Conservation (phyloP, 2,888 invertebrate species). For the Ypsolopha scabrella region DNA sequence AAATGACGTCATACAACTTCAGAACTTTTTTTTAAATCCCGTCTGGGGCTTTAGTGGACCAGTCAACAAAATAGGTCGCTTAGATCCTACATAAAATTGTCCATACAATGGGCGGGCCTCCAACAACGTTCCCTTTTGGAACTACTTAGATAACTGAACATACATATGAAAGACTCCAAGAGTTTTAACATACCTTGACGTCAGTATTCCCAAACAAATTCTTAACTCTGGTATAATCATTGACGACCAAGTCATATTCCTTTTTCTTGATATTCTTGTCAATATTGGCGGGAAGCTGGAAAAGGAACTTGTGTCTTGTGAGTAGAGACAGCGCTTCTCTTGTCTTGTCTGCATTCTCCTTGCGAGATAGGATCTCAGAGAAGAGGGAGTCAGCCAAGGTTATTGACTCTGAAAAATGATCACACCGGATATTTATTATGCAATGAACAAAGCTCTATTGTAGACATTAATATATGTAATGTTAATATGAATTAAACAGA, state of each 20-base stretch:
- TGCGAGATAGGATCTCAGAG: constrained; percentile 89
- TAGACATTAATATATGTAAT: too few species aligned
- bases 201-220: constrained; percentile 96
- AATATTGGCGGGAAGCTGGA: constrained; percentile 94
- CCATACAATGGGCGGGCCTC: too few species aligned
- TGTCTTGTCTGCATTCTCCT: constrained; percentile 96
- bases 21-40: too few species aligned
- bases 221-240: constrained; percentile 96
- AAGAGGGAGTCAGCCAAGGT: constrained; percentile 92
- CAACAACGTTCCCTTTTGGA: too few species aligned
- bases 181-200: constrained; percentile 75
- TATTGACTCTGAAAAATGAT: constrained; percentile 80
- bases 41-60: too few species aligned
- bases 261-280: constrained; percentile 94
- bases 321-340: constrained; percentile 93
- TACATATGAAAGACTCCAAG: background rate
- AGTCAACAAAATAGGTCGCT: too few species aligned
- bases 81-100: too few species aligned
- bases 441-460: too few species aligned
- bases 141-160: too few species aligned
- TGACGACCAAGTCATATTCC: constrained; percentile 97
- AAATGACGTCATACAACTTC: too few species aligned
- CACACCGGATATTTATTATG: too few species aligned
- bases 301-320: constrained; percentile 94
- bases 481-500: too few species aligned